Evolutionary conservation across 2,113 vertebrate genomes (phyloP).

Genomic region (Dasyurus viverrinus): DNA sequence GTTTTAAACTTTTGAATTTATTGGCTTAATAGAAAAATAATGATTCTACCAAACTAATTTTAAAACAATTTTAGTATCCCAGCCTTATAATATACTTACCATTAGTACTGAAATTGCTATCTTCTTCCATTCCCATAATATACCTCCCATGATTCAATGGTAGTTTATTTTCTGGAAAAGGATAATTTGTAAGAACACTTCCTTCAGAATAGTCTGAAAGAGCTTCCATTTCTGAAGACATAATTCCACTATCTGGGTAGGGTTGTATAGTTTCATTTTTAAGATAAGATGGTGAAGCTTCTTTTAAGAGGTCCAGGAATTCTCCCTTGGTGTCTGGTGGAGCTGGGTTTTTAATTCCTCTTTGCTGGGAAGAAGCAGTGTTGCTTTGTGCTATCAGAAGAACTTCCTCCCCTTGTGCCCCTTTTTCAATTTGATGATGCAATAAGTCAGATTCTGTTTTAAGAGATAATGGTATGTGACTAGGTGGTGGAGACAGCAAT

Average conservation of each 20-base stretch:
- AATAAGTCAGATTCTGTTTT: constrained; percentile 4
- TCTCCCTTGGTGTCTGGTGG: background rate
- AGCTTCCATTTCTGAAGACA: constrained; percentile 63
- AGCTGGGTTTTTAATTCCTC: fast-evolving
- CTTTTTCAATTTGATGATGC: background rate
- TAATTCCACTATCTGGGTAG: background rate
- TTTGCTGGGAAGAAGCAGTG: constrained; percentile 20
- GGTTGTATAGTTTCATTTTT: background rate
- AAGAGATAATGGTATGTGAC: background rate
- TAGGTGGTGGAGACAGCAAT: constrained; percentile 9
- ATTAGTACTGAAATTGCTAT: constrained; percentile 85
- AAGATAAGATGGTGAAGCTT: background rate
- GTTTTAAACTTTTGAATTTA: constrained; percentile 57
- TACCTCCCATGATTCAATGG: constrained; percentile 78
- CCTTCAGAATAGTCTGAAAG: background rate
- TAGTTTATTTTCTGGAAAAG: constrained; percentile 39
- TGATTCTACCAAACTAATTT: background rate
- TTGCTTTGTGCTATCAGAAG: background rate
- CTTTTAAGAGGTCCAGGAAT: background rate
- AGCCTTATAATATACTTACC: constrained; percentile 84
- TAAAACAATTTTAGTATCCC: background rate
- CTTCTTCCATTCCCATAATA: constrained; percentile 88
- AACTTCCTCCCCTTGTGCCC: background rate
- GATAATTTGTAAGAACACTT: constrained; percentile 42
- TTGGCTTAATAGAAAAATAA: constrained; percentile 40